Evolutionary conservation across 2,888 invertebrate species (phyloP).

Genomic region (Lycaena phlaeas): DNA sequence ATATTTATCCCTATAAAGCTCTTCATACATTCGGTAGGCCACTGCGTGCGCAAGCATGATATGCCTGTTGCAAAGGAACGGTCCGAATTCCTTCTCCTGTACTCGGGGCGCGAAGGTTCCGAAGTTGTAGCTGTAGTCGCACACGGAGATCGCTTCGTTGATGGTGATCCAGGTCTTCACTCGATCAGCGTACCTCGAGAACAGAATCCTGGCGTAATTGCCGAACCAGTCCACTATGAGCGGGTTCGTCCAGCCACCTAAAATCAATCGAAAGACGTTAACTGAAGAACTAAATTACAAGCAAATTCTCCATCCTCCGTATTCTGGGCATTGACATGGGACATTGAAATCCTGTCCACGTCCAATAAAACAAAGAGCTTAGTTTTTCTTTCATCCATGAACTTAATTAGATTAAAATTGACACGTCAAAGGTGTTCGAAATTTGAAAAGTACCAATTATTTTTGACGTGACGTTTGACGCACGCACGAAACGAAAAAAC

Average conservation of each 20-base stretch:
- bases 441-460: too few relatives aligned
- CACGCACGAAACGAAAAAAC: too few relatives aligned
- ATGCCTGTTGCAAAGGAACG: constrained; percentile 2
- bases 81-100: not conserved
- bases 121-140: constrained; percentile 24
- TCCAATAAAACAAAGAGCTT: too few relatives aligned
- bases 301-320: too few relatives aligned
- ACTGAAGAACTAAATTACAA: too few relatives aligned
- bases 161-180: constrained; percentile 80
- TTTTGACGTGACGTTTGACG: too few relatives aligned
- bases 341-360: too few relatives aligned
- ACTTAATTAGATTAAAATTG: too few relatives aligned
- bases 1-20: constrained; percentile 55
- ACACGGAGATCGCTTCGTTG: constrained; percentile 75
- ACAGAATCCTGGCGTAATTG: constrained; percentile 72
- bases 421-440: too few relatives aligned
- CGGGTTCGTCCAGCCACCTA: constrained; percentile 2
- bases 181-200: constrained; percentile 70
- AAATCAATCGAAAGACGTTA: not conserved
- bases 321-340: too few relatives aligned
- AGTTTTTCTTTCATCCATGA: too few relatives aligned
- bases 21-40: constrained; percentile 25
- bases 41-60: not conserved
- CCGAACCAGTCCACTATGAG: constrained; percentile 72
- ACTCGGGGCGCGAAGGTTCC: not conserved